These are phyloP conservation scores for Pomacea canaliculata DNA, from an alignment of 2,888 invertebrate genomes.

Conservation along the genomic window DNA sequence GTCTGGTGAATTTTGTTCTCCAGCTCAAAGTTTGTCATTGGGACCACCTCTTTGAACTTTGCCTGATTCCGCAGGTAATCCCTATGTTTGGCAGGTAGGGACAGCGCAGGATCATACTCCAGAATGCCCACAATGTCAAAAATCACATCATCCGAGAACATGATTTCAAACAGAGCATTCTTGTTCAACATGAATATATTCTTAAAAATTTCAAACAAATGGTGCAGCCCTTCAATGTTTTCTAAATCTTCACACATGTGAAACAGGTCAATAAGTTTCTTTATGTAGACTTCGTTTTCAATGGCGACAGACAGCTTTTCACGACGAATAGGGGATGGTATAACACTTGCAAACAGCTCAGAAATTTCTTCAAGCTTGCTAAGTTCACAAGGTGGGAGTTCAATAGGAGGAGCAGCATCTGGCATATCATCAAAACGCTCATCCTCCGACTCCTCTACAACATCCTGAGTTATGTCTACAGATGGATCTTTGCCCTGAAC, in stretches of 20 bases:
- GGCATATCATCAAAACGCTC: constrained; percentile 97
- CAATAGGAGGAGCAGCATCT: constrained; percentile 92
- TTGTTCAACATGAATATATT: constrained; percentile 98
- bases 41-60: constrained; percentile 79
- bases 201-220: constrained; percentile 97
- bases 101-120: constrained; percentile 91
- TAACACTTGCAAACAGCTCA: constrained; percentile 74
- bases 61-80: constrained; percentile 95
- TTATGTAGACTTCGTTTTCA: constrained; percentile 94
- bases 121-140: constrained; percentile 93
- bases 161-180: constrained; percentile 95
- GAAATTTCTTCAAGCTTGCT: constrained; percentile 94
- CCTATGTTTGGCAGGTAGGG: constrained; percentile 79
- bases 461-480: constrained; percentile 91
- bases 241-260: constrained; percentile 97
- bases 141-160: constrained; percentile 95
- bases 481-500: constrained; percentile 99
- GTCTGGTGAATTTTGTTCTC: constrained; percentile 99
- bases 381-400: constrained; percentile 94
- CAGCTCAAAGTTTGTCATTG: constrained; percentile 93
- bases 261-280: constrained; percentile 93
- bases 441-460: constrained; percentile 75
- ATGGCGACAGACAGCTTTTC: constrained; percentile 94
- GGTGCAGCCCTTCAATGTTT: constrained; percentile 87
- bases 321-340: constrained; percentile 89